These are phyloP conservation scores for Remorina albescens DNA, from an alignment of 2,797 vertebrate species.

Conservation along the genomic window DNA sequence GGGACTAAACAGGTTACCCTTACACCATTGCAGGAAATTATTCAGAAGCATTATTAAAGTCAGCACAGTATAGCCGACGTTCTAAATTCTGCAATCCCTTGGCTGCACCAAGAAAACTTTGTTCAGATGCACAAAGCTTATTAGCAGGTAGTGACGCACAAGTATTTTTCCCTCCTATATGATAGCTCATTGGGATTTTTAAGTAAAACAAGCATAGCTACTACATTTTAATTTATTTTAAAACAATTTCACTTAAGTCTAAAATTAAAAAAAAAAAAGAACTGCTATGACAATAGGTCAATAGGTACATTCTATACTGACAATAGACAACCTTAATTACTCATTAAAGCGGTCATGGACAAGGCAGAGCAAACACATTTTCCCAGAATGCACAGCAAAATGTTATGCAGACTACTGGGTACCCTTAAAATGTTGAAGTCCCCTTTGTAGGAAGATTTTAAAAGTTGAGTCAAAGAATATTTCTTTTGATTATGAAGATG, in stretches of 20 bases:
- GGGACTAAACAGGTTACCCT: slow-evolving; percentile 43
- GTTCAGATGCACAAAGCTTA: slow-evolving; percentile 43
- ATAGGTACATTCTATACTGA: slow-evolving; percentile 5
- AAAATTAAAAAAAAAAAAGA: background rate
- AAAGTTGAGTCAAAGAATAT: slow-evolving; percentile 50
- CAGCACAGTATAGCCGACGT: slow-evolving; percentile 39
- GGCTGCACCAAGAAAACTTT: slow-evolving; percentile 27
- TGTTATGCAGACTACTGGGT: slow-evolving; percentile 17
- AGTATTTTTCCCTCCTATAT: background rate
- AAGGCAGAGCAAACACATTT: slow-evolving; percentile 33
- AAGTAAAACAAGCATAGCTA: background rate
- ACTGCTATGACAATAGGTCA: background rate
- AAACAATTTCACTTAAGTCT: background rate
- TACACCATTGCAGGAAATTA: slow-evolving; percentile 64
- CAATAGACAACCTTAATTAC: slow-evolving; percentile 9
- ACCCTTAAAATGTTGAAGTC: slow-evolving; percentile 25
- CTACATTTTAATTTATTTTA: background rate
- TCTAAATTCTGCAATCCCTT: slow-evolving; percentile 33
- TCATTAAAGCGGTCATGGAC: slow-evolving; percentile 26
- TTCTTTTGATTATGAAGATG: slow-evolving; percentile 62
- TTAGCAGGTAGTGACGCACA: slow-evolving; percentile 27
- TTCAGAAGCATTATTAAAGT: slow-evolving; percentile 62
- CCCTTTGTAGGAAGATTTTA: slow-evolving; percentile 52
- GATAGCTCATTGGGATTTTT: slow-evolving; percentile 8
- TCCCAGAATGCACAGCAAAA: slow-evolving; percentile 26